phyloP scores from a whole-genome alignment of 1,140 invertebrate species.

The Caerostris extrusa region DNA sequence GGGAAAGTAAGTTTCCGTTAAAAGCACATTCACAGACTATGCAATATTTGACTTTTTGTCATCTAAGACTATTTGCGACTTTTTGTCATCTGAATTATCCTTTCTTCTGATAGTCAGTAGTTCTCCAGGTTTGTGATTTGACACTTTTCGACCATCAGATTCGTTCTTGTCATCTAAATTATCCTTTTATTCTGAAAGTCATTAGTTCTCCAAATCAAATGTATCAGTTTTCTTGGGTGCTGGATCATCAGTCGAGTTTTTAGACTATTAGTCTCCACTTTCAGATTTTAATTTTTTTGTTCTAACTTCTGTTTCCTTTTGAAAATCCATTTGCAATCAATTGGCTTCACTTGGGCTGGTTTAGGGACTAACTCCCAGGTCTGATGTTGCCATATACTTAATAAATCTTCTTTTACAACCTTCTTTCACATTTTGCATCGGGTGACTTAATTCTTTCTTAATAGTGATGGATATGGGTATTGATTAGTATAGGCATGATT shows the following conservation, averaged over 20 bases:
- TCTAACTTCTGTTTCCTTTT: slow-evolving; percentile 54
- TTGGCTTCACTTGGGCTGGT: no score
- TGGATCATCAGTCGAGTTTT: not conserved
- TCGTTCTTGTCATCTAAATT: slow-evolving; percentile 67
- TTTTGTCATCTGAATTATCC: no score
- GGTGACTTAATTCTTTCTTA: no score
- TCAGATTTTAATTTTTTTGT: not conserved
- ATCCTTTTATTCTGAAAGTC: slow-evolving; percentile 51
- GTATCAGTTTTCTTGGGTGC: not conserved
- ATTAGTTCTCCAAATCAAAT: slow-evolving; percentile 57
- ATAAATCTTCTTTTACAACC: no score
- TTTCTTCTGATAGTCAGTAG: no score
- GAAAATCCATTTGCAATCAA: no score
- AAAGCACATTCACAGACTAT: slow-evolving; percentile 69
- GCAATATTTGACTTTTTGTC: not conserved
- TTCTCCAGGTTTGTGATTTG: not conserved
- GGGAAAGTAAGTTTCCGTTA: slow-evolving; percentile 65
- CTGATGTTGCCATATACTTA: no score
- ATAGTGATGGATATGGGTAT: no score
- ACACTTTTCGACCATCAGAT: slow-evolving; percentile 45
- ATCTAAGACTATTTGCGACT: no score
- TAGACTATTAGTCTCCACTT: not conserved
- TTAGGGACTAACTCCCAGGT: no score
- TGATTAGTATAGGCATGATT: no score
- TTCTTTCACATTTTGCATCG: no score